These are phyloP conservation scores for Otolemur crassicaudatus DNA, from an alignment of 2,797 vertebrate species.

Conservation along the genomic window DNA sequence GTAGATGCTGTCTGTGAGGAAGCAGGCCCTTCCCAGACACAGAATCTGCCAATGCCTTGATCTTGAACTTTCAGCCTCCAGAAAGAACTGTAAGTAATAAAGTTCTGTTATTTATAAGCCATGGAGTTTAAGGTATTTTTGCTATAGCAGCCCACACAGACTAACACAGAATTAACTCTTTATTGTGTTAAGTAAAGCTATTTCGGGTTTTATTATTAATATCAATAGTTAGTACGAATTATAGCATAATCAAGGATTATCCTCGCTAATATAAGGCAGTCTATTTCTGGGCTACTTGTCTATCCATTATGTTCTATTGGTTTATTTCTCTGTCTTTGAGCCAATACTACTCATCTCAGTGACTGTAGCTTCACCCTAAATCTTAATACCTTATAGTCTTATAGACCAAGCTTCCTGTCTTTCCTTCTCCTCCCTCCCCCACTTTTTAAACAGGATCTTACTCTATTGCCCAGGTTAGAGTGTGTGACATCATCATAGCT, in stretches of 20 bases:
- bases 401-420: not conserved
- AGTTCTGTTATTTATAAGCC: not conserved
- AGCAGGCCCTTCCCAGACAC: not conserved
- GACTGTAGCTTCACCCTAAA: not conserved
- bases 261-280: not conserved
- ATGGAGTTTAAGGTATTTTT: not conserved
- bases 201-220: not conserved
- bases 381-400: not conserved
- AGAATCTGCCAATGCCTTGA: not conserved
- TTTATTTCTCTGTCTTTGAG: not conserved
- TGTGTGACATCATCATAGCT: too few relatives aligned
- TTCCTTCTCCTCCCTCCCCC: not conserved
- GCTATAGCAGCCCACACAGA: not conserved
- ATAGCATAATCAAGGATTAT: not conserved
- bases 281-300: not conserved
- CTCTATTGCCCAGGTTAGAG: too few relatives aligned
- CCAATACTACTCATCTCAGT: not conserved
- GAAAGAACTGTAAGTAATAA: not conserved
- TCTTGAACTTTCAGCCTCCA: not conserved
- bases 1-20: not conserved
- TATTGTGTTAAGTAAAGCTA: not conserved
- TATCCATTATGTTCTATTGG: not conserved
- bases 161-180: not conserved
- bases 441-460: too few relatives aligned
- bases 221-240: not conserved